These are phyloP conservation scores for Drosophila fuyamai DNA, from an alignment of 1,140 invertebrate genomes.

Conservation along the genomic window DNA sequence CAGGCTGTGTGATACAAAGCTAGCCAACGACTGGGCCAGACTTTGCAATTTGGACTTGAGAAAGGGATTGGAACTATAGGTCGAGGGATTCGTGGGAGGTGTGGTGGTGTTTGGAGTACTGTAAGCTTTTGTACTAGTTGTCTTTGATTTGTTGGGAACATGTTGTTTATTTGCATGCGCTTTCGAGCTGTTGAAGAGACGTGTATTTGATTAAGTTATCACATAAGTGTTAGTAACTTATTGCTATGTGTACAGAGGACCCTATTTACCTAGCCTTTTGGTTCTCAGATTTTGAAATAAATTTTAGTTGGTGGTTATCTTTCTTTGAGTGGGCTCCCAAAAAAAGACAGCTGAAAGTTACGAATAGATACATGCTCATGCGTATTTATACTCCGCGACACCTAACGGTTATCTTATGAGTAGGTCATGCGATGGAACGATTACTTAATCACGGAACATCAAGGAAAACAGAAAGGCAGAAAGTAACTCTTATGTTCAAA, in stretches of 20 bases:
- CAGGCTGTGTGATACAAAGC: conserved; percentile 41
- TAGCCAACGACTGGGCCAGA: conserved; percentile 52
- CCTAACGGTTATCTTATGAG: conserved; percentile 32
- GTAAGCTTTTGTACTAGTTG: conserved; percentile 39
- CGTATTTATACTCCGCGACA: conserved; percentile 15
- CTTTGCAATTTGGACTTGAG: conserved; percentile 65
- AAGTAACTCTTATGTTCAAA: conserved; percentile 8
- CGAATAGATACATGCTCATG: conserved; percentile 45
- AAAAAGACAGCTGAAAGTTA: conserved; percentile 7
- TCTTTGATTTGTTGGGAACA: conserved; percentile 61
- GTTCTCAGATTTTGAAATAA: conserved; percentile 40
- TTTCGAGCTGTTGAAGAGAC: conserved; percentile 84
- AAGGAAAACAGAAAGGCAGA: conserved; percentile 5
- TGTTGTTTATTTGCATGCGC: conserved; percentile 77
- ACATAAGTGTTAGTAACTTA: conserved; percentile 74
- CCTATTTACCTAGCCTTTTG: conserved; percentile 41
- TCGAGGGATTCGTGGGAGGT: conserved; percentile 30
- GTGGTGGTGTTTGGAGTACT: conserved; percentile 33
- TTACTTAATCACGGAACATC: conserved; percentile 18
- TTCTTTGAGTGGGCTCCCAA: conserved; percentile 1
- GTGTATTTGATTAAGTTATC: conserved; percentile 69
- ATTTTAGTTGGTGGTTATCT: conserved; percentile 15
- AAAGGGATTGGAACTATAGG: conserved; percentile 68
- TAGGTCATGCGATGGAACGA: conserved; percentile 41
- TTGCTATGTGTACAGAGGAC: conserved; percentile 7